Evolutionary conservation across 1,140 invertebrate species (phyloP).

Genomic region (Macrobrachium rosenbergii): DNA sequence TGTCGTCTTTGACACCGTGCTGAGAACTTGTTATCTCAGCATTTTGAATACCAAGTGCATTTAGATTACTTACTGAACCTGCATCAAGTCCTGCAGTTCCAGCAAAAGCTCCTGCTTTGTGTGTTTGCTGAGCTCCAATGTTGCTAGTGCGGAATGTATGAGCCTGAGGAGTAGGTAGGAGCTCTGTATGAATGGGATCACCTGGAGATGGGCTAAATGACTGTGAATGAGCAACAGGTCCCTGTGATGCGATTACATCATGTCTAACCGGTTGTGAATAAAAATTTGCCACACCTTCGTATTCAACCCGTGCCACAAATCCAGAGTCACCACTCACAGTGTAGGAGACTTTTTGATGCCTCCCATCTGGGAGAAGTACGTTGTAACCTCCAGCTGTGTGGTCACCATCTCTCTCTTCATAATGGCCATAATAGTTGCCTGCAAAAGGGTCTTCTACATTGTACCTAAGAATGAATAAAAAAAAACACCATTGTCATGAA

Average conservation of each 20-base stretch:
- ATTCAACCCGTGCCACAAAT: conserved; percentile 60
- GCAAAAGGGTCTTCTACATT: conserved; percentile 28
- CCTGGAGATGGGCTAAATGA: too few species aligned
- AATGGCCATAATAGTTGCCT: conserved; percentile 47
- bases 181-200: too few species aligned
- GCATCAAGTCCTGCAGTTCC: neutral
- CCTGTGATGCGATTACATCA: too few species aligned
- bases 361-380: conserved; percentile 64
- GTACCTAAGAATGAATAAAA: neutral
- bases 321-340: conserved; percentile 61
- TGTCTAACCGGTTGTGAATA: neutral
- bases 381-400: conserved; percentile 55
- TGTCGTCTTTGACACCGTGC: neutral
- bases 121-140: too few species aligned
- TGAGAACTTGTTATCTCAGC: neutral
- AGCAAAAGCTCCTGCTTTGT: neutral
- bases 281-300: conserved; percentile 58
- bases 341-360: conserved; percentile 69
- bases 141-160: too few species aligned
- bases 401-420: conserved; percentile 56
- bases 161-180: too few species aligned
- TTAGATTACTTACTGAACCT: neutral
- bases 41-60: neutral
- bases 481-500: neutral
- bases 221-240: too few species aligned